Conservation (phyloP, 2,113 vertebrate species). For the Emydocephalus ijimae region DNA sequence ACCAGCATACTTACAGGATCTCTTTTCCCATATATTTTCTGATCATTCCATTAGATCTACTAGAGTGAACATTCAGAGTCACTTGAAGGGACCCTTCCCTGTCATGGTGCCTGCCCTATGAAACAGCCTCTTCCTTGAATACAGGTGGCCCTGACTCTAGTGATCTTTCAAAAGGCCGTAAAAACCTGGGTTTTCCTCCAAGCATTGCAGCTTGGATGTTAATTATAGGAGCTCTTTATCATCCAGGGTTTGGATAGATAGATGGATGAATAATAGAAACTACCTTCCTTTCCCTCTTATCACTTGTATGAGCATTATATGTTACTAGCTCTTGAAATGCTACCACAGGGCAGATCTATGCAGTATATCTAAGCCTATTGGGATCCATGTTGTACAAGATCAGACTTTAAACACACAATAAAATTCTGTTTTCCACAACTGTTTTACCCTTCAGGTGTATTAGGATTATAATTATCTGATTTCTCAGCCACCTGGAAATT, state of each 20-base stretch:
- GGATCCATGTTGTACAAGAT: background rate
- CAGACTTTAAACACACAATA: no score
- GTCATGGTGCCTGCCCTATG: background rate
- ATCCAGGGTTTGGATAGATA: background rate
- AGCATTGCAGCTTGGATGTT: background rate
- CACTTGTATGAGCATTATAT: no score
- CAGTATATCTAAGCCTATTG: background rate
- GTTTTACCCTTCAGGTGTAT: background rate
- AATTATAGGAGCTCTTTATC: background rate
- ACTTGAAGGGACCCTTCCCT: background rate
- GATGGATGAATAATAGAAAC: background rate
- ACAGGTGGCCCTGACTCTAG: background rate
- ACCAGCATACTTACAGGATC: background rate
- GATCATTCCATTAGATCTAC: background rate
- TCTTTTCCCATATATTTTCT: background rate
- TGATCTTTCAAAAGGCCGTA: background rate
- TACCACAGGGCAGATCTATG: background rate
- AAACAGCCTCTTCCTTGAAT: background rate
- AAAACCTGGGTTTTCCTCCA: background rate
- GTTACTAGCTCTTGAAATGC: background rate
- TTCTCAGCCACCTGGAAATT: background rate
- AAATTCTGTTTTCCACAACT: background rate
- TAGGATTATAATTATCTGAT: background rate
- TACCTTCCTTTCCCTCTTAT: background rate
- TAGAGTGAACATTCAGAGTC: background rate